Evolutionary conservation across 1,140 invertebrate species (phyloP).

Genomic region (Xylocopa sonorina): DNA sequence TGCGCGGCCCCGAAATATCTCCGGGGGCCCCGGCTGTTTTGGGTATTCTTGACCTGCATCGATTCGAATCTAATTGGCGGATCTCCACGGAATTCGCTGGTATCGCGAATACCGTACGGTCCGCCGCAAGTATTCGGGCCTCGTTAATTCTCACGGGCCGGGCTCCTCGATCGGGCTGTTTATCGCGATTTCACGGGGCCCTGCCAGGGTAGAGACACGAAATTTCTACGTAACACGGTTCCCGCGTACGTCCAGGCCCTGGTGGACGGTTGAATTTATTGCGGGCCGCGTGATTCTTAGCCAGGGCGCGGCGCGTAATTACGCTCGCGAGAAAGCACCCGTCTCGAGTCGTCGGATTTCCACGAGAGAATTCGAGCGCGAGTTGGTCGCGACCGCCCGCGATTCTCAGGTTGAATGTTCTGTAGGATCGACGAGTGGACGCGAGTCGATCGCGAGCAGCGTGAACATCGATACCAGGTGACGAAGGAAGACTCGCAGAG

Average conservation of each 20-base stretch:
- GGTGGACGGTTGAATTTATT: constrained; percentile 28
- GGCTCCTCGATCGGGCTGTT: constrained; percentile 44
- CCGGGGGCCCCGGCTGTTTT: constrained; percentile 21
- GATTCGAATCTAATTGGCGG: constrained; percentile 63
- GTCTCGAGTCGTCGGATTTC: neutral
- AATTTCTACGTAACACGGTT: constrained; percentile 54
- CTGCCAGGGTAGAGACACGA: constrained; percentile 29
- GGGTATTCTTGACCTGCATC: constrained; percentile 57
- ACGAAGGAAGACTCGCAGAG: too few species aligned
- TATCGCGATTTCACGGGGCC: constrained; percentile 58
- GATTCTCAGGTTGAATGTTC: too few species aligned
- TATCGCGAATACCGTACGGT: constrained; percentile 60
- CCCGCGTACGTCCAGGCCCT: neutral
- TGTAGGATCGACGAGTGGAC: too few species aligned
- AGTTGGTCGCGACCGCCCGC: too few species aligned
- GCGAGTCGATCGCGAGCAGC: too few species aligned
- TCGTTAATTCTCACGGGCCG: constrained; percentile 75
- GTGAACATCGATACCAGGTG: too few species aligned
- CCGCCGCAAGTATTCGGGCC: constrained; percentile 73
- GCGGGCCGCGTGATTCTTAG: constrained; percentile 3
- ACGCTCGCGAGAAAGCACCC: neutral
- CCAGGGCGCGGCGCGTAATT: neutral
- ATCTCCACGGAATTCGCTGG: constrained; percentile 47
- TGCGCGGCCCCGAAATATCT: constrained; percentile 40
- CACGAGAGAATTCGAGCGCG: neutral